Conservation (phyloP, 2,888 invertebrate genomes). For the Acleris sparsana region DNA sequence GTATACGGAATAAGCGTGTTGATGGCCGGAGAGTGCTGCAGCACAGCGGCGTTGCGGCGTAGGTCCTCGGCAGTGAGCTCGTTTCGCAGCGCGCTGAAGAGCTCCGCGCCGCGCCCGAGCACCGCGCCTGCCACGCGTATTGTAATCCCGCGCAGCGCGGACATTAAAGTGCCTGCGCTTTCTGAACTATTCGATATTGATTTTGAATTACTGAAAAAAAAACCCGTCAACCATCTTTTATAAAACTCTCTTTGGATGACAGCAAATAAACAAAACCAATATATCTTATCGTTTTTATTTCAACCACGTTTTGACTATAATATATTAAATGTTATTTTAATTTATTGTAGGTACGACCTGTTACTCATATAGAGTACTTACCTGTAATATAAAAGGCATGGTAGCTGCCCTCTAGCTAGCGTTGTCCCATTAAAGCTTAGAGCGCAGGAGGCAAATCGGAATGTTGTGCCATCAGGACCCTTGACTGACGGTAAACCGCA, state of each 20-base stretch:
- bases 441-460: slow-evolving; percentile 95
- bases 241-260: neutral
- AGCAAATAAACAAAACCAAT: neutral
- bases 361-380: slow-evolving; percentile 49
- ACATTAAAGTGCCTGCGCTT: slow-evolving; percentile 56
- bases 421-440: slow-evolving; percentile 98
- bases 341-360: no score
- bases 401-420: slow-evolving; percentile 96
- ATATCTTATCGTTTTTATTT: no score
- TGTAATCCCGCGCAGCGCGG: slow-evolving; percentile 75
- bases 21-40: slow-evolving; percentile 82
- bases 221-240: neutral
- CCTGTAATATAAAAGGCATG: slow-evolving; percentile 95
- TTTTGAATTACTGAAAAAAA: slow-evolving; percentile 51
- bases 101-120: slow-evolving; percentile 89
- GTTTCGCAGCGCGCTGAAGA: slow-evolving; percentile 90
- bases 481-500: slow-evolving; percentile 94
- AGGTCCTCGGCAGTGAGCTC: slow-evolving; percentile 81
- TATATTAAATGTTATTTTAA: no score
- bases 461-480: slow-evolving; percentile 96
- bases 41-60: slow-evolving; percentile 58
- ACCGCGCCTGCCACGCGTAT: slow-evolving; percentile 90
- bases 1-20: slow-evolving; percentile 92
- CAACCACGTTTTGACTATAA: no score
- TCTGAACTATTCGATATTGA: slow-evolving; percentile 52